phyloP scores from a whole-genome alignment of 2,113 vertebrate genomes.

The Tragelaphus imberbis region DNA sequence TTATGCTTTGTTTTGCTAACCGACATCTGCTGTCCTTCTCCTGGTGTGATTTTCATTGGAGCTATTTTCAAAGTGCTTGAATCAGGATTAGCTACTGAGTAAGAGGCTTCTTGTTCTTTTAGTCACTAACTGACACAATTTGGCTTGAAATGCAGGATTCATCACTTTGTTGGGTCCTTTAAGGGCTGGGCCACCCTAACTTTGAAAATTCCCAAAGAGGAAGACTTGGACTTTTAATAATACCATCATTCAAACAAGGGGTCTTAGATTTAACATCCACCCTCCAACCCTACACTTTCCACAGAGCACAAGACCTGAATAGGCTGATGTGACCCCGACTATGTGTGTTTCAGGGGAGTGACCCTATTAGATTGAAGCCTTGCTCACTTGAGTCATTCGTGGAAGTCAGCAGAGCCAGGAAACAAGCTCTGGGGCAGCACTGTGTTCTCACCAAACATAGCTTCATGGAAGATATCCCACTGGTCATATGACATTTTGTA shows the following conservation, averaged over 20 bases:
- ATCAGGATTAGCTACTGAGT: conserved; percentile 53
- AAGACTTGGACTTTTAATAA: background rate
- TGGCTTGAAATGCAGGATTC: background rate
- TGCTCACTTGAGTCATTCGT: background rate
- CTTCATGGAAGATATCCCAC: background rate
- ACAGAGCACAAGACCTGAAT: background rate
- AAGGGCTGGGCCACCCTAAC: conserved; percentile 11
- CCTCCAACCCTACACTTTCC: background rate
- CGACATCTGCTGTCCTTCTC: conserved; percentile 61
- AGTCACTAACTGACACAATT: background rate
- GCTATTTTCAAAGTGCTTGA: conserved; percentile 58
- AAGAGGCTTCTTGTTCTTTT: conserved; percentile 47
- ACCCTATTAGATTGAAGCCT: background rate
- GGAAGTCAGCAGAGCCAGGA: background rate
- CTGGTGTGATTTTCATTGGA: conserved; percentile 62
- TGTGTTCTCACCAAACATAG: background rate
- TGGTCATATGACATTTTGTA: background rate
- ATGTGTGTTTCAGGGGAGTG: background rate
- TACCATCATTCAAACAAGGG: background rate
- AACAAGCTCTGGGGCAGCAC: background rate
- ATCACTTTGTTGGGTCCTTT: background rate
- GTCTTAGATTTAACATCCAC: background rate
- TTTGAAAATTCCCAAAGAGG: background rate
- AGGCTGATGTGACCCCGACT: background rate
- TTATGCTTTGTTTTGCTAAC: conserved; percentile 62